Evolutionary conservation across 2,888 invertebrate genomes (phyloP), one percentile per base, ranked within the genome.

Genomic region (Ischnura elegans): DNA sequence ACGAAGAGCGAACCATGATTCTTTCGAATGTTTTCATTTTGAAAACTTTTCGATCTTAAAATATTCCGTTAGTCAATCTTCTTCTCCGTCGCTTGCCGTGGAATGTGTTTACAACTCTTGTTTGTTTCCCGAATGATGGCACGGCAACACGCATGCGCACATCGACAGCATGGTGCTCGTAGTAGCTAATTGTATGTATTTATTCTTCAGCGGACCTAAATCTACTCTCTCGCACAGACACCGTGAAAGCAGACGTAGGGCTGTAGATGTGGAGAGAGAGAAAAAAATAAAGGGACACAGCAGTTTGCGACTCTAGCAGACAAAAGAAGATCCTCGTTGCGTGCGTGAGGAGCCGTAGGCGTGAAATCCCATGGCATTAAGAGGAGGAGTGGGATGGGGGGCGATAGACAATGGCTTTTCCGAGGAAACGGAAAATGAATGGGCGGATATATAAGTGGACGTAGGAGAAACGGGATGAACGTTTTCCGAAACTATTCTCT

Each of bases 391-490:
- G 29, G 29, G 8, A 36, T 29, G n/a, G 36, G 0, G 76, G 76
- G 76, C 29, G 76, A 36, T 4, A 76, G 36, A 76, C 76, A 76
- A 76, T 76, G 76, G 76, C 25, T 76, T 51, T 76, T 76, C 76
- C 36, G 76, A 76, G 76, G 76, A 76, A 76, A 76, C 76, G 76
- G 76, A 76, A 76, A 76, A 76, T 76, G 76, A 76, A 76, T 76
- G 76, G 76, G 76, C 76, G 76, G 76, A 76, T 76, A 76, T 36
- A 76, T 76, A 76, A 76, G 76, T 76, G 76, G 76, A 76, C 76
- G n/a, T 36, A n/a, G n/a, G 76, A 76, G 76, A 76, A 76, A 76
- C 76, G 76, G 76, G 76, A 76, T 29, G 76, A n/a, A 76, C 76
- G 76, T 76, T 76, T 76, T 76, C 76, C 76, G 36, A 36, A 76